Percentiles rank a stretch among this genome's conserved stretches.
phyloP scores from a whole-genome alignment of 30 jellyfish, hydroid and myxozoan species.

The Calvadosia cruxmelitensis region DNA sequence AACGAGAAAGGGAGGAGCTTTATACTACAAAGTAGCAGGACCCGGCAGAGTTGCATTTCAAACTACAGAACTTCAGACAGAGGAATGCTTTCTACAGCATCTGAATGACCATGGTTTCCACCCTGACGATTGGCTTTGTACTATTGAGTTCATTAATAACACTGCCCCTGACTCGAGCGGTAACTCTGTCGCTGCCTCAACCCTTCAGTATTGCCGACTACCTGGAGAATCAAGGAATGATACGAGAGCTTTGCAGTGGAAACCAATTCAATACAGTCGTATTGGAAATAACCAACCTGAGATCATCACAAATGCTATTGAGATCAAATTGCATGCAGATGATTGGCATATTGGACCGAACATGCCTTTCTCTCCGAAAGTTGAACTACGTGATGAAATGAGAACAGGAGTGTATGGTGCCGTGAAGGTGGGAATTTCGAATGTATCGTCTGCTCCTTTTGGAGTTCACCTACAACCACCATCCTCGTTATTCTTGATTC shows the following conservation, averaged over 20 bases:
- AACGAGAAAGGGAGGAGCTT: conserved; percentile 57
- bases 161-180: conserved; percentile 75
- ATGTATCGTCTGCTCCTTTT: conserved; percentile 2
- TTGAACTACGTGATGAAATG: conserved; percentile 34
- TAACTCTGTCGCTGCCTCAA: conserved; percentile 51
- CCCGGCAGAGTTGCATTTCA: conserved; percentile 50
- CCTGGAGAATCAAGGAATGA: conserved; percentile 29
- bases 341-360: conserved; percentile 51
- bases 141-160: conserved; percentile 36
- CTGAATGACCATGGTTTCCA: conserved; percentile 14
- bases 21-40: conserved; percentile 35
- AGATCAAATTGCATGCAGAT: conserved; percentile 1
- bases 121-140: conserved; percentile 40
- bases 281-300: conserved; percentile 35
- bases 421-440: conserved; percentile 15
- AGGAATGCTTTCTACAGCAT: conserved; percentile 45
- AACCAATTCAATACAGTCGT: conserved; percentile 15
- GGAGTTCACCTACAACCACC: conserved; percentile 49
- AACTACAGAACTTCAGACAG: conserved; percentile 38
- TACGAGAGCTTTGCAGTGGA: conserved; percentile 49
- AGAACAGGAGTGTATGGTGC: conserved; percentile 59
- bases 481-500: conserved; percentile 25
- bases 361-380: conserved; percentile 50
- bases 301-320: conserved; percentile 53
- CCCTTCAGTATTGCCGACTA: conserved; percentile 48